Percentiles rank a stretch among this genome's conserved stretches.
phyloP scores from a whole-genome alignment of 1,140 invertebrate species.

The Papilio polytes region DNA sequence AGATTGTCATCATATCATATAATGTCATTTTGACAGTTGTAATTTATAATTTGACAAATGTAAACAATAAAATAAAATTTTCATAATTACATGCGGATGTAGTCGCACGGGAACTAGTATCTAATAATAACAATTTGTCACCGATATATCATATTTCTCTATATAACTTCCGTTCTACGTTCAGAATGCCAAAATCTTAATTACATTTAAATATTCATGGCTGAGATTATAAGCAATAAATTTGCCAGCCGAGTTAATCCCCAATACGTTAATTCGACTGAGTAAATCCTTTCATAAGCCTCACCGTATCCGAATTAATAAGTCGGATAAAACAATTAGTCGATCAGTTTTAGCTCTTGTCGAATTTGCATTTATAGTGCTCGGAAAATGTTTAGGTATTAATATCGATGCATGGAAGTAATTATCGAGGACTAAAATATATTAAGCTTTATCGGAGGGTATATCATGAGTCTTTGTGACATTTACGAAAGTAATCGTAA shows the following conservation, averaged over 20 bases:
- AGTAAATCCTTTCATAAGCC: slow-evolving; percentile 34
- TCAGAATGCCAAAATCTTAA: slow-evolving; percentile 26
- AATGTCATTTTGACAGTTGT: too few relatives aligned
- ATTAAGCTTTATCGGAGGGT: too few relatives aligned
- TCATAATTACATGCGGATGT: too few relatives aligned
- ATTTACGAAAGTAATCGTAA: too few relatives aligned
- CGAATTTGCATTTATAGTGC: slow-evolving; percentile 30
- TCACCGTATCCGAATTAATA: slow-evolving; percentile 33
- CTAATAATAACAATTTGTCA: too few relatives aligned
- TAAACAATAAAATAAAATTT: too few relatives aligned
- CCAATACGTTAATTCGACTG: slow-evolving; percentile 35
- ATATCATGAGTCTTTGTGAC: too few relatives aligned
- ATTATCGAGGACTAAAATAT: neutral
- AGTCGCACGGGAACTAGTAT: too few relatives aligned
- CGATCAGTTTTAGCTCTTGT: slow-evolving; percentile 22
- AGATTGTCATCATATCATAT: too few relatives aligned
- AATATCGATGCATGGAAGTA: neutral
- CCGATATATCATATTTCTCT: neutral
- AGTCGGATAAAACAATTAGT: slow-evolving; percentile 37
- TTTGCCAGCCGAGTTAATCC: slow-evolving; percentile 34
- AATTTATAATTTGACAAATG: too few relatives aligned
- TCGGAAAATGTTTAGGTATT: neutral
- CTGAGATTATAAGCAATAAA: slow-evolving; percentile 30
- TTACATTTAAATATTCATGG: slow-evolving; percentile 38
- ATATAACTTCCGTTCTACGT: neutral